Evolutionary conservation across 2,888 invertebrate genomes (phyloP), one percentile per base, ranked within the genome.

Genomic region (Gasteruption jaculator): DNA sequence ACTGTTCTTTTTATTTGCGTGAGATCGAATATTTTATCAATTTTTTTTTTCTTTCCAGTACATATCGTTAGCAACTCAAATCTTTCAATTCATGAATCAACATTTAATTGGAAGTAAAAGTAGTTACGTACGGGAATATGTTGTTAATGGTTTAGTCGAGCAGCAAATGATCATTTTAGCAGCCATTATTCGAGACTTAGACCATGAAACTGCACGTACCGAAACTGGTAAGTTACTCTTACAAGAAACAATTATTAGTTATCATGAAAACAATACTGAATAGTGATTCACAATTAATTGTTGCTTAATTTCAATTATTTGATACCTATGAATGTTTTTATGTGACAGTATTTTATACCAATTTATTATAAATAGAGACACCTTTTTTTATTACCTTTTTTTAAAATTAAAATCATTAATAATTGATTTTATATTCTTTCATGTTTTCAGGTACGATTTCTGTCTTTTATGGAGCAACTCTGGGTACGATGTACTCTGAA

Each of bases 131-230:
- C 75, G 79, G 36, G 75, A 80, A 50, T 83, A 84, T 58, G 82
- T 83, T 2, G 82, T 85, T 52, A 76, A 79, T 44, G 84, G 85
- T 24, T 73, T 91, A 20, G 83, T 86, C 41, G 92, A 93, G 58
- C 88, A 91, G 33, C 93, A 94, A 71, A 90, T 92, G 78, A 81
- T 88, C 7, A 80, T 91, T 52, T 76, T 95, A 43, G 89, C 93
- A 1, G 87, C 89, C 5, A 84, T 95, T 31, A 85, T 95, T 36
- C 83, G 88, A 58, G 94, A 95, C 68, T 76, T 95, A 38, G 95
- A 95, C 71, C 78, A 86, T 37, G 94, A 95, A 74, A 88, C 89
- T 2, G 85, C 90, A 5, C 76, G 87, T 39, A 85, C 88, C 4
- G 91, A 91, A 61, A 82, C 82, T 54, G 82, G 78, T 77, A 48